Conservation (phyloP, 2,113 vertebrate species). For the Equus przewalskii region DNA sequence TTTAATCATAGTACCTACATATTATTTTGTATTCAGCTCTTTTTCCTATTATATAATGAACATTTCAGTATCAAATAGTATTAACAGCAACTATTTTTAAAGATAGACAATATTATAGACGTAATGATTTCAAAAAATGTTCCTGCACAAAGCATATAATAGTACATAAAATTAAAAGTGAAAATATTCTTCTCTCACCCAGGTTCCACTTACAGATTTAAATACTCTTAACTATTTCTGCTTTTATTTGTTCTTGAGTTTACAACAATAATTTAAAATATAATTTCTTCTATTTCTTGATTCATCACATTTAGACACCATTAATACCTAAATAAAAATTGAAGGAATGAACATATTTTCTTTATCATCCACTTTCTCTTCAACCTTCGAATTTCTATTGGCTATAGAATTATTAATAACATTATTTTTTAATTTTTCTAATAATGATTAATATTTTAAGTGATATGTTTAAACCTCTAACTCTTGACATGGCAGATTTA, state of each 20-base stretch:
- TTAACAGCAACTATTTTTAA: not conserved
- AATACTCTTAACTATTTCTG: not conserved
- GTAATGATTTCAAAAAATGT: not conserved
- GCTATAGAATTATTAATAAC: not conserved
- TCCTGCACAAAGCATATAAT: not conserved
- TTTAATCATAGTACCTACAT: not conserved
- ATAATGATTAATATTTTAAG: not conserved
- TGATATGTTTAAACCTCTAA: not conserved
- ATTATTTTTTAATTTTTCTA: not conserved
- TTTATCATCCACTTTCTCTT: not conserved
- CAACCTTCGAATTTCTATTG: not conserved
- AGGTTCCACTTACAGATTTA: not conserved
- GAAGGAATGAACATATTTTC: not conserved
- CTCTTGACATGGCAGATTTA: not conserved
- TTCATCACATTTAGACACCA: not conserved
- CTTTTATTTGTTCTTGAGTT: not conserved
- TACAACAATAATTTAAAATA: not conserved
- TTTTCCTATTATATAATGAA: not conserved
- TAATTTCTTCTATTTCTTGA: not conserved
- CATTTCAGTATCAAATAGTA: not conserved
- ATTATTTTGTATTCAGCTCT: not conserved
- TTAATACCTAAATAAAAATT: not conserved
- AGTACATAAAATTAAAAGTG: not conserved
- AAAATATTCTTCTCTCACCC: not conserved
- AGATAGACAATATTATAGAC: not conserved